Conservation (phyloP, 2,888 invertebrate genomes). For the Cremastinae sp. region DNA sequence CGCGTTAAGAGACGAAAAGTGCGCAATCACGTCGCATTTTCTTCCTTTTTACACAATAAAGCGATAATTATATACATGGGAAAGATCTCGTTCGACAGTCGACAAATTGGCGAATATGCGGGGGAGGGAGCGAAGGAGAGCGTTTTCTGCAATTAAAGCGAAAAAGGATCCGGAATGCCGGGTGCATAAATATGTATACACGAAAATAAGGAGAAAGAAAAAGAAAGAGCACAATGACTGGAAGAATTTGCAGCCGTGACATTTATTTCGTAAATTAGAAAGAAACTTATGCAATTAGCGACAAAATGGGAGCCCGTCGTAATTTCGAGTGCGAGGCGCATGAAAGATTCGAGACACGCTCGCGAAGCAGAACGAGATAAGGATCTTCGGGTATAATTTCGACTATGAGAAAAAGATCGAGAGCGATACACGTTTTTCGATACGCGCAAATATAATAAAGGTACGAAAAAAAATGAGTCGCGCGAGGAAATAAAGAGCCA, state of each 20-base stretch:
- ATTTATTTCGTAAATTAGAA: conserved; percentile 1
- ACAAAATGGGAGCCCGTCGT: conserved; percentile 20
- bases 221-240: conserved; percentile 25
- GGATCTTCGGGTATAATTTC: not conserved
- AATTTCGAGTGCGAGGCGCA: conserved; percentile 13
- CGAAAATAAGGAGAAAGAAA: not conserved
- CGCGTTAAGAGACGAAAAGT: not conserved
- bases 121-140: not conserved
- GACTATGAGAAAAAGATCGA: not conserved
- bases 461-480: not conserved
- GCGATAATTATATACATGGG: conserved; percentile 8
- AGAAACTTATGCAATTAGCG: not conserved
- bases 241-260: not conserved
- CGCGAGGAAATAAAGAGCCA: not conserved
- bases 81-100: conserved; percentile 37
- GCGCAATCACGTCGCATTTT: too few relatives aligned
- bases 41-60: too few relatives aligned
- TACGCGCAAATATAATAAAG: too few relatives aligned
- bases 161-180: conserved; percentile 43
- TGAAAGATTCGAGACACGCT: conserved; percentile 12
- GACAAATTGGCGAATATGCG: conserved; percentile 33
- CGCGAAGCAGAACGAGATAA: conserved; percentile 37
- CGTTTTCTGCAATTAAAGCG: conserved; percentile 48
- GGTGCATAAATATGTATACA: too few relatives aligned
- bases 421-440: not conserved